These are phyloP conservation scores for Porites lutea DNA, from an alignment of 64 coral and sea anemone species.

Conservation along the genomic window DNA sequence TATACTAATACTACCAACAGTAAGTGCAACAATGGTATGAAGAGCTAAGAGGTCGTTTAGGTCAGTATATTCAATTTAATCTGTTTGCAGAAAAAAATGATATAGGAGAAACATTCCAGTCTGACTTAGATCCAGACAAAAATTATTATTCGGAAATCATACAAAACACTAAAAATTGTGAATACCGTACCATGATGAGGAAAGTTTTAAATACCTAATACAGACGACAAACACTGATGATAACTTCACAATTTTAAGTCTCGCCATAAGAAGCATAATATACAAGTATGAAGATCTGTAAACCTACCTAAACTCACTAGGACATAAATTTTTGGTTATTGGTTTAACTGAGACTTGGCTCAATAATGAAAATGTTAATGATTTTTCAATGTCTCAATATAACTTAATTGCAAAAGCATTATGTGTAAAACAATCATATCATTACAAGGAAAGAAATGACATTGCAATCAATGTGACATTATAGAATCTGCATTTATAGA, in stretches of 20 bases:
- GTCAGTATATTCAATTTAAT: too few species aligned
- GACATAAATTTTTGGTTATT: slow-evolving; percentile 42
- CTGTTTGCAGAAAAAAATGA: too few species aligned
- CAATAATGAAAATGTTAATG: slow-evolving; percentile 27
- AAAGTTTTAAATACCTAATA: too few species aligned
- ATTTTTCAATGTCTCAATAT: slow-evolving; percentile 39
- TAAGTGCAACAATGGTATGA: too few species aligned
- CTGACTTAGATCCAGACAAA: too few species aligned
- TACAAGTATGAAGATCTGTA: slow-evolving; percentile 37
- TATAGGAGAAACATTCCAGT: too few species aligned
- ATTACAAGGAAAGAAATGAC: slow-evolving; percentile 48
- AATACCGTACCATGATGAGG: too few species aligned
- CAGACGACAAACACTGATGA: background rate
- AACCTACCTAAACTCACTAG: slow-evolving; percentile 31
- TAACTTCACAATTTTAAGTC: slow-evolving; percentile 21
- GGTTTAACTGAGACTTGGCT: slow-evolving; percentile 69
- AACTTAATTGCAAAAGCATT: slow-evolving; percentile 34
- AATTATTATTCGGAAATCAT: too few species aligned
- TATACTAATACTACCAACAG: too few species aligned
- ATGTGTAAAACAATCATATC: slow-evolving; percentile 30
- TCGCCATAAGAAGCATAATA: slow-evolving; percentile 23
- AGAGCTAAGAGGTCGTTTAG: too few species aligned
- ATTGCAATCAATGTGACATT: slow-evolving; percentile 27
- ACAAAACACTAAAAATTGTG: too few species aligned
- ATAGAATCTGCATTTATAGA: slow-evolving; percentile 69